Conservation (phyloP, 1,140 invertebrate genomes). For the Coelopa frigida region DNA sequence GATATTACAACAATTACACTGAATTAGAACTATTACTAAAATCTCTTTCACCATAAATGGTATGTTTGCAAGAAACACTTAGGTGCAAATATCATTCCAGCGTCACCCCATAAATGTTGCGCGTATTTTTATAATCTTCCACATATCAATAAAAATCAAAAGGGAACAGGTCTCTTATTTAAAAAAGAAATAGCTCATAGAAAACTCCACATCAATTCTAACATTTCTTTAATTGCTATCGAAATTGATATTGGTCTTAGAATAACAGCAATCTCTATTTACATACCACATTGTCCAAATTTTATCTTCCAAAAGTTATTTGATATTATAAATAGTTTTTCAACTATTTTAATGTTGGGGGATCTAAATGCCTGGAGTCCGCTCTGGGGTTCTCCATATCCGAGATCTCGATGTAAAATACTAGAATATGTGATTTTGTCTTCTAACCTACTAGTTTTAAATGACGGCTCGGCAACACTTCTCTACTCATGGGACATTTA, state of each 20-base stretch:
- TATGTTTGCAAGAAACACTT: conserved; percentile 4
- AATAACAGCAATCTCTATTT: conserved; percentile 6
- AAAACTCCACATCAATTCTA: not conserved
- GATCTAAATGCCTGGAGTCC: conserved; percentile 10
- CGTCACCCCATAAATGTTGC: not conserved
- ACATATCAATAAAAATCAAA: not conserved
- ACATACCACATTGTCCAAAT: conserved; percentile 7
- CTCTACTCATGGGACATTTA: conserved; percentile 12
- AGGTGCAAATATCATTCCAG: not conserved
- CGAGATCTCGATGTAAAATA: conserved; percentile 11
- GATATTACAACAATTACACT: conserved; percentile 9
- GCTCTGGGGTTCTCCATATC: conserved; percentile 9
- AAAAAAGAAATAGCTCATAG: conserved; percentile 6
- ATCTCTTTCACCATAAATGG: not conserved
- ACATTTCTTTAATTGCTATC: not conserved
- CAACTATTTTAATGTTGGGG: conserved; percentile 9
- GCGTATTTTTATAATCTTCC: conserved; percentile 10
- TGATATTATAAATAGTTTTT: not conserved
- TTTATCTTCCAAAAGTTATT: not conserved
- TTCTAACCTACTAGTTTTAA: no score
- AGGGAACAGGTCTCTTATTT: conserved; percentile 10
- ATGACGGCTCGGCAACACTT: conserved; percentile 3
- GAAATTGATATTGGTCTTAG: not conserved
- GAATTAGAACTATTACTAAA: conserved; percentile 5
- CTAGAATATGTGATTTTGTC: no score